These are phyloP conservation scores for Dendrocincla fuliginosa DNA, from an alignment of 2,797 vertebrate genomes.

Conservation along the genomic window DNA sequence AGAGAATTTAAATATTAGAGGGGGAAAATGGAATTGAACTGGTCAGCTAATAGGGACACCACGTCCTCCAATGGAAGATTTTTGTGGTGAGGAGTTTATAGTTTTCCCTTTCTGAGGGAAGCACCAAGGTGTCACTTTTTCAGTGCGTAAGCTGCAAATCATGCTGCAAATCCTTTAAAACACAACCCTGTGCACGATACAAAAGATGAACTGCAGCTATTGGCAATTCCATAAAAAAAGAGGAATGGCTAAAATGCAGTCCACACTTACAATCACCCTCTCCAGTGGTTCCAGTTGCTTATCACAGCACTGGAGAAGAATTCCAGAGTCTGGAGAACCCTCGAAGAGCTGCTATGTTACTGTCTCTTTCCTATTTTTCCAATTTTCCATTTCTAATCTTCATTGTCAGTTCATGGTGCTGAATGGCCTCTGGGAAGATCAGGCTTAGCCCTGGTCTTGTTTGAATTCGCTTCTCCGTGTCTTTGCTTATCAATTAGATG, in stretches of 20 bases:
- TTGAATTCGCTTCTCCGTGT: not conserved
- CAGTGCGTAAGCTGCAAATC: not conserved
- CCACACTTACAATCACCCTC: not conserved
- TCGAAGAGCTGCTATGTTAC: not conserved
- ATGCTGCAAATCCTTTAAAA: not conserved
- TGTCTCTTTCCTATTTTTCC: not conserved
- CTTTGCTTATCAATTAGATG: not conserved
- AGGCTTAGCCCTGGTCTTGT: not conserved
- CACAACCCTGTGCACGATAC: fast-evolving
- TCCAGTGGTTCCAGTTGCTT: not conserved
- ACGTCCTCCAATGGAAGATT: not conserved
- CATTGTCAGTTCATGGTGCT: not conserved
- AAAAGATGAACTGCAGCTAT: not conserved
- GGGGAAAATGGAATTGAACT: not conserved
- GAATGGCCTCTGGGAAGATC: not conserved
- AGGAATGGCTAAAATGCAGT: not conserved
- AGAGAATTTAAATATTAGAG: not conserved
- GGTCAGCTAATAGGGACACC: not conserved
- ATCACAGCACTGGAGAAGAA: not conserved
- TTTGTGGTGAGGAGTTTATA: not conserved
- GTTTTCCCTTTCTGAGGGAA: not conserved
- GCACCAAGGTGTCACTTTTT: not conserved
- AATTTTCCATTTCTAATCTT: not conserved
- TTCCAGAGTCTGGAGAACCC: not conserved
- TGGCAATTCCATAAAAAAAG: not conserved